phyloP scores from a whole-genome alignment of 1,140 invertebrate species.

The Parasteatoda tepidariorum region DNA sequence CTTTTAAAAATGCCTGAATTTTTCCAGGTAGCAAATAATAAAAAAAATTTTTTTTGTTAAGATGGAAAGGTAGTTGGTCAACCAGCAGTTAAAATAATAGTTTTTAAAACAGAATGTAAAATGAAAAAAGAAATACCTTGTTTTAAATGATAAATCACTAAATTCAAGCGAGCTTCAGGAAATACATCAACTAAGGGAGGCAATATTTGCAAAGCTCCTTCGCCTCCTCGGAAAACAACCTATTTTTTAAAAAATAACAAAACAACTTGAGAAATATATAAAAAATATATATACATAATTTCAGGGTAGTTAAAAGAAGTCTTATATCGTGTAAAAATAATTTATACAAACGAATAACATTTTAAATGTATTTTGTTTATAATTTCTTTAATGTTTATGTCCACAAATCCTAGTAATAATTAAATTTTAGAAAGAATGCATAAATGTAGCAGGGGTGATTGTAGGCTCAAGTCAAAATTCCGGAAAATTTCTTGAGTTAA shows the following conservation, averaged over 20 bases:
- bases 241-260: slow-evolving; percentile 62
- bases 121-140: slow-evolving; percentile 72
- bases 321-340: background rate
- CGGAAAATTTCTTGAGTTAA: too few relatives aligned
- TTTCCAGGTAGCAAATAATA: too few relatives aligned
- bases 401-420: too few relatives aligned
- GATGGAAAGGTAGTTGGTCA: too few relatives aligned
- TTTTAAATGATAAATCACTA: slow-evolving; percentile 94
- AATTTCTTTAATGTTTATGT: too few relatives aligned
- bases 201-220: slow-evolving; percentile 90
- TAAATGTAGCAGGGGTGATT: too few relatives aligned
- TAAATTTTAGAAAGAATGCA: too few relatives aligned
- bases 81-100: background rate
- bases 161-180: slow-evolving; percentile 94
- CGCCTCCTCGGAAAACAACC: slow-evolving; percentile 91
- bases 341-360: too few relatives aligned
- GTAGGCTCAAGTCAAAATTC: too few relatives aligned
- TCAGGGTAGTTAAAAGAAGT: background rate
- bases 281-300: background rate
- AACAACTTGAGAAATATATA: background rate
- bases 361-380: too few relatives aligned
- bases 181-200: slow-evolving; percentile 94
- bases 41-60: too few relatives aligned
- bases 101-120: background rate
- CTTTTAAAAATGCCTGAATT: too few relatives aligned